Evolutionary conservation across 2,888 invertebrate genomes (phyloP), one percentile per base, ranked within the genome.

Genomic region (Teleogryllus oceanicus): DNA sequence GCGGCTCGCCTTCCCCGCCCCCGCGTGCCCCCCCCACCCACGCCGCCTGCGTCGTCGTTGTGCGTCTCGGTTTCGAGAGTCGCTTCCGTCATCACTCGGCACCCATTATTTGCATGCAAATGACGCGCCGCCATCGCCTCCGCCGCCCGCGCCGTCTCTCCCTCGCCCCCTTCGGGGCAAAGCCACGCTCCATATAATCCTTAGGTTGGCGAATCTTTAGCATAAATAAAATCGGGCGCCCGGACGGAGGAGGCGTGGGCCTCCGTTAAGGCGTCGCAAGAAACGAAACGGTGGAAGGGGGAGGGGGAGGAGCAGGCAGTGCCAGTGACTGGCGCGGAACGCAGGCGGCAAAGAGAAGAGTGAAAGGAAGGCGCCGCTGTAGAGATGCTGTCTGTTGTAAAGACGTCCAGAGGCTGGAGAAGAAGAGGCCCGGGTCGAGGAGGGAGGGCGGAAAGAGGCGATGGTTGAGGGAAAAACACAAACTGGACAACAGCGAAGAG

Each of bases 161-260:
- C 62, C 62, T 62, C 62, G 18, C 62, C 62, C 4, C 24, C 37
- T 37, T 8, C 37, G 37, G 37, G 16, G n/a, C 62, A n/a, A 62
- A 62, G 62, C 16, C n/a, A 62, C 62, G 62, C 62, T 62, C 62
- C 62, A 62, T 62, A 62, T 62, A 62, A 62, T 62, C 62, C 62
- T 62, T 18, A 62, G 62, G 62, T 62, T 62, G 16, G 62, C 62
- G 62, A 62, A 62, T 62, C 62, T 8, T 62, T 8, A 16, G 16
- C 16, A 62, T 16, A 62, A 62, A 62, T 62, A 62, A 62, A 62
- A 62, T 62, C 62, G 62, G n/a, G 62, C n/a, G 62, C n/a, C n/a
- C 16, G 62, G n/a, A 1, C 62, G 62, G 16, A 62, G 62, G 8
- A 37, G 37, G 37, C 37, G 37, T 8, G 37, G 8, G 37, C 37